These are phyloP conservation scores for Agrilus cyanescens DNA, from an alignment of 2,888 invertebrate species.

Conservation along the genomic window DNA sequence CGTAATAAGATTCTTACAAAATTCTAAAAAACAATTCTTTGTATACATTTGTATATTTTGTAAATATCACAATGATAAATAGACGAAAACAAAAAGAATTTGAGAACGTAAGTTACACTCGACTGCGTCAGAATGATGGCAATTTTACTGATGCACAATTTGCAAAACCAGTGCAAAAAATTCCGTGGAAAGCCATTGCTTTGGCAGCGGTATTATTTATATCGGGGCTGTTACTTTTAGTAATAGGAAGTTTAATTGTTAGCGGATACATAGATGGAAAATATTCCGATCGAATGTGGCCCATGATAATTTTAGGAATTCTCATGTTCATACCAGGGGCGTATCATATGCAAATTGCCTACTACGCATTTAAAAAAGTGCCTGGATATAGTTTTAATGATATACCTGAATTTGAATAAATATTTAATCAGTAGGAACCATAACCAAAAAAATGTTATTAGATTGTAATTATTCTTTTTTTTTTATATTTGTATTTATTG, in stretches of 20 bases:
- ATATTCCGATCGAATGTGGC: conserved; percentile 82
- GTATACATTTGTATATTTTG: too few relatives aligned
- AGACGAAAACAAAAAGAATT: conserved; percentile 45
- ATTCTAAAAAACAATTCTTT: too few relatives aligned
- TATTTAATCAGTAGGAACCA: too few relatives aligned
- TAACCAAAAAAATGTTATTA: too few relatives aligned
- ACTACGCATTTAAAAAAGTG: conserved; percentile 72
- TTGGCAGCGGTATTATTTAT: conserved; percentile 66
- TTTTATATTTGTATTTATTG: too few relatives aligned
- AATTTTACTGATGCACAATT: conserved; percentile 64
- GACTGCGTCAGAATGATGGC: conserved; percentile 43
- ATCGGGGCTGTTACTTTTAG: conserved; percentile 54
- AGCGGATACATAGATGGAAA: conserved; percentile 71
- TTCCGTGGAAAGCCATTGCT: conserved; percentile 76
- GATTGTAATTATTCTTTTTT: too few relatives aligned
- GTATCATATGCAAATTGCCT: conserved; percentile 80
- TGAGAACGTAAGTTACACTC: conserved; percentile 50
- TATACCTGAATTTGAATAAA: conserved; percentile 74
- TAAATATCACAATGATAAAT: too few relatives aligned
- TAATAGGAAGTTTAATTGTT: conserved; percentile 54
- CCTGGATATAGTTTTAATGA: conserved; percentile 79
- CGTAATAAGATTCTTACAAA: too few relatives aligned
- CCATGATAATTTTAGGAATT: conserved; percentile 72
- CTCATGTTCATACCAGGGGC: conserved; percentile 88
- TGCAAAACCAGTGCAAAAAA: conserved; percentile 49